A percentile compares a stretch with the other conserved stretches of the same genome.
Evolutionary conservation across 2,797 vertebrate species (phyloP).

Genomic region (Pygocentrus nattereri): DNA sequence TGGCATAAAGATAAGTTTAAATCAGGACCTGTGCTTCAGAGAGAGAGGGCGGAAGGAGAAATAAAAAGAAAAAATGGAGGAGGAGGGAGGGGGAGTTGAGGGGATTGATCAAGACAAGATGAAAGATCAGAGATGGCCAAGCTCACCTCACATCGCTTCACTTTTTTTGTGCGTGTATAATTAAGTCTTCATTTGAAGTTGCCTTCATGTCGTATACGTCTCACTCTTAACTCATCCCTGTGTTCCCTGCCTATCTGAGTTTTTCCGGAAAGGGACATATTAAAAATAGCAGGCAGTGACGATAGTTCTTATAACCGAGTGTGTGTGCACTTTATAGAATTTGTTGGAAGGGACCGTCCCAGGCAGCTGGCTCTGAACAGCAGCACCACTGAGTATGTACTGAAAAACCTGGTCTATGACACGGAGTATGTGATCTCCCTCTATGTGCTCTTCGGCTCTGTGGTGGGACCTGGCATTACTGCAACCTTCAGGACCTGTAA

Average conservation of each 20-base stretch:
- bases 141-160: slow-evolving; percentile 13
- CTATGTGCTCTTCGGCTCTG: slow-evolving; percentile 86
- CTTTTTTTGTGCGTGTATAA: not conserved
- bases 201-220: not conserved
- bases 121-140: slow-evolving; percentile 42
- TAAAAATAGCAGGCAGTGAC: not conserved
- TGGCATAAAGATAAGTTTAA: slow-evolving; percentile 48
- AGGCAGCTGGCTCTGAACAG: slow-evolving; percentile 83
- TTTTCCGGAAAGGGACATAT: not conserved
- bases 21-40: slow-evolving; percentile 14
- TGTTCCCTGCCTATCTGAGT: not conserved
- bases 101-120: slow-evolving; percentile 40
- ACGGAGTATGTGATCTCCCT: slow-evolving; percentile 89
- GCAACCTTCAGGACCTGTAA: slow-evolving; percentile 89
- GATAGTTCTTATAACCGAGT: not conserved
- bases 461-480: slow-evolving; percentile 86
- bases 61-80: not conserved
- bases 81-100: slow-evolving; percentile 1
- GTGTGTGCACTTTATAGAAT: slow-evolving; percentile 75
- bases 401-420: slow-evolving; percentile 82
- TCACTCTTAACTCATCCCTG: not conserved
- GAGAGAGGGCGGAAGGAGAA: not conserved
- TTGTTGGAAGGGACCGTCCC: slow-evolving; percentile 82
- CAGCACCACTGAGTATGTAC: slow-evolving; percentile 77
- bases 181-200: slow-evolving; percentile 7